Evolutionary conservation across 1,140 invertebrate genomes (phyloP).

Genomic region (Calliopsis andreniformis): DNA sequence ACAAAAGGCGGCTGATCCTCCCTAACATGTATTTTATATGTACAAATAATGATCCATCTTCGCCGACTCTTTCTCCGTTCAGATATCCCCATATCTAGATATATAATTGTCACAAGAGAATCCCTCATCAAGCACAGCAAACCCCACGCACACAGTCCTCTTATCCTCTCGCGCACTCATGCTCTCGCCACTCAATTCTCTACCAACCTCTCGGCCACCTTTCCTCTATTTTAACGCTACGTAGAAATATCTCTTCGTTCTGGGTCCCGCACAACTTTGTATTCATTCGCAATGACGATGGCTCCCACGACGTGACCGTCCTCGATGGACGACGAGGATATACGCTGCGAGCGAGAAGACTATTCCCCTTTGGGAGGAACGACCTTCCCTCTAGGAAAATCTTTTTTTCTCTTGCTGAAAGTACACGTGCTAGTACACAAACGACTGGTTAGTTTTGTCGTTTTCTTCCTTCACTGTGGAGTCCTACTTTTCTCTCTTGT

Average conservation of each 20-base stretch:
- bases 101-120: slow-evolving; percentile 14
- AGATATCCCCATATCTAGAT: slow-evolving; percentile 8
- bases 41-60: slow-evolving; percentile 49
- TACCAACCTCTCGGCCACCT: slow-evolving; percentile 27
- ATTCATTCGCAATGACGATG: slow-evolving; percentile 62
- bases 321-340: slow-evolving; percentile 42
- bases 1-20: slow-evolving; percentile 46
- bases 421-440: slow-evolving; percentile 2
- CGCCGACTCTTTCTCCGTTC: not conserved
- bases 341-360: slow-evolving; percentile 29
- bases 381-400: slow-evolving; percentile 13
- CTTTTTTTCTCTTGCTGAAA: slow-evolving; percentile 1
- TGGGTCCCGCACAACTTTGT: slow-evolving; percentile 68
- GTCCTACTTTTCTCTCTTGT: too few species aligned
- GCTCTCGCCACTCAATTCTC: slow-evolving; percentile 35
- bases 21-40: slow-evolving; percentile 40
- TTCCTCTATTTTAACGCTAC: slow-evolving; percentile 59
- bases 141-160: slow-evolving; percentile 36
- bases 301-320: slow-evolving; percentile 61
- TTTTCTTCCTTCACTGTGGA: too few species aligned
- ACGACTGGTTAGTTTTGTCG: too few species aligned
- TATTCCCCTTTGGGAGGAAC: too few species aligned
- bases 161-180: slow-evolving; percentile 18
- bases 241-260: slow-evolving; percentile 70
- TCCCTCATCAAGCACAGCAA: slow-evolving; percentile 11